These are phyloP conservation scores for Origma solitaria DNA, from an alignment of 2,113 vertebrate species.

Conservation along the genomic window DNA sequence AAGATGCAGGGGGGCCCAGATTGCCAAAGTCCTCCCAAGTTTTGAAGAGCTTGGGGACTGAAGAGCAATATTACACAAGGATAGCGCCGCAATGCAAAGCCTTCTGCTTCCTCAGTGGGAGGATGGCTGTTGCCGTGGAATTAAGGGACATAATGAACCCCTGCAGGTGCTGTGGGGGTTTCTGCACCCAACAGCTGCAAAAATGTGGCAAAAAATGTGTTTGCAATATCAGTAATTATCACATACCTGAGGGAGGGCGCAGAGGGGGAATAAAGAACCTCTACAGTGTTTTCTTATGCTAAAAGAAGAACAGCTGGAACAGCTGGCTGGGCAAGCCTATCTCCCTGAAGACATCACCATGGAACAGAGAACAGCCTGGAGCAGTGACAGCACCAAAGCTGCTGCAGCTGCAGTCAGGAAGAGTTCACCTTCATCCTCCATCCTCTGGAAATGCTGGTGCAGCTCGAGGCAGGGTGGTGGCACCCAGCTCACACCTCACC, in stretches of 20 bases:
- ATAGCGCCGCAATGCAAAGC: background rate
- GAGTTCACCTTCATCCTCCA: background rate
- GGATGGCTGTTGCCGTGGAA: accelerated
- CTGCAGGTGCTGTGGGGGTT: background rate
- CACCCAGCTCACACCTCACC: background rate
- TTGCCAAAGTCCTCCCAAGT: background rate
- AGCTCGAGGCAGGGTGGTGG: background rate
- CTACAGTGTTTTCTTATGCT: background rate
- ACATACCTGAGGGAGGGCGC: accelerated
- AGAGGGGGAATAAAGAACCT: background rate
- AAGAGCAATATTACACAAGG: background rate
- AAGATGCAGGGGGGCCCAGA: background rate
- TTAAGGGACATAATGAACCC: background rate
- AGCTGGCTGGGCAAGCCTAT: background rate
- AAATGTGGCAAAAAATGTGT: background rate
- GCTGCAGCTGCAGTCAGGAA: background rate
- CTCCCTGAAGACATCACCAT: background rate
- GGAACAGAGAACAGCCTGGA: background rate
- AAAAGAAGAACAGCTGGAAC: background rate
- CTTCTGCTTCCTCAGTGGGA: background rate
- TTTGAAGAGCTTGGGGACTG: background rate
- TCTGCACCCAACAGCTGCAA: background rate
- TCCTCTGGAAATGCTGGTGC: background rate
- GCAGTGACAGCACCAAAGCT: background rate
- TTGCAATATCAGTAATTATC: background rate